These are phyloP conservation scores for Sarcophaga carnaria DNA, from an alignment of 2,888 invertebrate species.

Conservation along the genomic window DNA sequence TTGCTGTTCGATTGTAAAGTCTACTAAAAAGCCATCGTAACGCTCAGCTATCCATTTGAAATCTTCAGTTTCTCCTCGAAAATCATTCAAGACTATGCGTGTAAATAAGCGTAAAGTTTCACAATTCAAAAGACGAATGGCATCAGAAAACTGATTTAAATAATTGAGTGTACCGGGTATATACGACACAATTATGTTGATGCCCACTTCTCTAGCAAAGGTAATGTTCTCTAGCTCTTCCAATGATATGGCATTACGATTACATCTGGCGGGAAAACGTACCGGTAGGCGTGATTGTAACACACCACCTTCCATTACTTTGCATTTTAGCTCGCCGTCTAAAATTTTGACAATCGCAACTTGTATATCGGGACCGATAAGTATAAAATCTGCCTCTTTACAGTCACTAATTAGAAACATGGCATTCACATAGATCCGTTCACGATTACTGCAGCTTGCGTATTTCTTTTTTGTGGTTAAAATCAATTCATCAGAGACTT, in stretches of 20 bases:
- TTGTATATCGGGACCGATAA: slow-evolving; percentile 76
- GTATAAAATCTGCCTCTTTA: slow-evolving; percentile 74
- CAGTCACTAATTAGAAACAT: slow-evolving; percentile 75
- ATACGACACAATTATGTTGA: slow-evolving; percentile 75
- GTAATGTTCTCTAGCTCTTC: slow-evolving; percentile 80
- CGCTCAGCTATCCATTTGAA: slow-evolving; percentile 73
- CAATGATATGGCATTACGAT: slow-evolving; percentile 73
- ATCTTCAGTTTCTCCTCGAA: slow-evolving; percentile 68
- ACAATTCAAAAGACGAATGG: slow-evolving; percentile 71
- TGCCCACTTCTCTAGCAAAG: slow-evolving; percentile 76
- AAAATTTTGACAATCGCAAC: slow-evolving; percentile 70
- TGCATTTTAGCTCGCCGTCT: slow-evolving; percentile 70
- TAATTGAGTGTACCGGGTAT: slow-evolving; percentile 72
- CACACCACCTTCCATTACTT: slow-evolving; percentile 73
- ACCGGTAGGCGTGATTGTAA: slow-evolving; percentile 74
- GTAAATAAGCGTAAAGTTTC: slow-evolving; percentile 74
- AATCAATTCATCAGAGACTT: slow-evolving; percentile 60
- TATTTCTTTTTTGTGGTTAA: slow-evolving; percentile 74
- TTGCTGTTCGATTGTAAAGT: slow-evolving; percentile 64
- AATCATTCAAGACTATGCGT: slow-evolving; percentile 74
- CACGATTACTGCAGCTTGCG: slow-evolving; percentile 67
- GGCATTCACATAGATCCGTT: slow-evolving; percentile 76
- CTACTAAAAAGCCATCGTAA: slow-evolving; percentile 77
- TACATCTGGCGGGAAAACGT: slow-evolving; percentile 74
- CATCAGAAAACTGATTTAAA: slow-evolving; percentile 70